Evolutionary conservation across 2,113 vertebrate genomes (phyloP).

Genomic region (Vanacampus margaritifer): DNA sequence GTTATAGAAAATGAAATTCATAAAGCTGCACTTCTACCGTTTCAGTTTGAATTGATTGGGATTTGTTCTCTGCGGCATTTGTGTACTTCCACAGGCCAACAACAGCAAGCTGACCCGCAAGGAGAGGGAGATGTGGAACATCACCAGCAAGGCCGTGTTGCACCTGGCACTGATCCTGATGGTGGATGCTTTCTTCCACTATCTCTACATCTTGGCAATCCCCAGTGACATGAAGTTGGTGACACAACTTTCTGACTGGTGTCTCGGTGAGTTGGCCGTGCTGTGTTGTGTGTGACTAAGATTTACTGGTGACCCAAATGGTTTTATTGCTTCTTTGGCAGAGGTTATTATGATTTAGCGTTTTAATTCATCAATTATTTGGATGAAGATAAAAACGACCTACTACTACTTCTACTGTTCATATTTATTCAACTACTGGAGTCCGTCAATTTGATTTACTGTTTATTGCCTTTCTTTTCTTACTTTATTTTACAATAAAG

Average conservation of each 20-base stretch:
- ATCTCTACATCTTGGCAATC: slow-evolving; percentile 95
- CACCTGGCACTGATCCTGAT: slow-evolving; percentile 76
- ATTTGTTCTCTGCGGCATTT: background rate
- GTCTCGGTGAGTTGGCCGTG: slow-evolving; percentile 79
- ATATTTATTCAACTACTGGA: background rate
- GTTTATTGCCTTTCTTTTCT: background rate
- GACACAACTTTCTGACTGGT: slow-evolving; percentile 84
- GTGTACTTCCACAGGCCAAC: slow-evolving; percentile 73
- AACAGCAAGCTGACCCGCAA: slow-evolving; percentile 76
- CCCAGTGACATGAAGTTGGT: slow-evolving; percentile 87
- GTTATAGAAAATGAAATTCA: too few species aligned
- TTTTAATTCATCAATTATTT: background rate
- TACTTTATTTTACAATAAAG: background rate
- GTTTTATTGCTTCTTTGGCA: background rate
- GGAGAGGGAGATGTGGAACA: slow-evolving; percentile 85
- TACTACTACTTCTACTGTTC: background rate
- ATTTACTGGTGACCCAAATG: too few species aligned
- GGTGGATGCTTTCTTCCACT: slow-evolving; percentile 93
- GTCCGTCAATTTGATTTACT: background rate
- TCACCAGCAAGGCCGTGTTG: slow-evolving; percentile 77
- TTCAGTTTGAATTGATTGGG: too few species aligned
- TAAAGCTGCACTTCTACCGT: too few species aligned
- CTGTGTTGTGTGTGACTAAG: too few species aligned
- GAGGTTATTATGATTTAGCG: background rate
- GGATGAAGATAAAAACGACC: background rate